Percentiles rank a stretch among this genome's conserved stretches.
These are phyloP conservation scores for human DNA, from an alignment of 2,113 vertebrate genomes.

Conservation along the genomic window DNA sequence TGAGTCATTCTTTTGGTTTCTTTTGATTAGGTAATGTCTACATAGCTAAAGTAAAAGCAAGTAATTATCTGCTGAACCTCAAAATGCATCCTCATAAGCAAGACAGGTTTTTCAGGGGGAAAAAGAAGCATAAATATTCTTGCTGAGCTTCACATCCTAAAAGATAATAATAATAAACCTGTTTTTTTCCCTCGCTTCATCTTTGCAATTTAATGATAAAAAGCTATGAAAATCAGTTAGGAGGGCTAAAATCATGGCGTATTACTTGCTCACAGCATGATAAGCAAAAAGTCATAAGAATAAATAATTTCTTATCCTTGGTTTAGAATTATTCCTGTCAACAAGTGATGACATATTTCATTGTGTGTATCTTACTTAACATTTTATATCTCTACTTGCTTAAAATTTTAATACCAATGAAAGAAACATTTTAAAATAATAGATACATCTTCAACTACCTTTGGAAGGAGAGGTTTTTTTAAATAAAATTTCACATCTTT, in stretches of 20 bases:
- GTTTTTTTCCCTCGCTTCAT: background rate
- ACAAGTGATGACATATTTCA: background rate
- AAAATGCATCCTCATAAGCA: background rate
- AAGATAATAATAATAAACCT: background rate
- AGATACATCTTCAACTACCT: background rate
- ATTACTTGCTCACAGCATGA: background rate
- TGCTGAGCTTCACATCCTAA: background rate
- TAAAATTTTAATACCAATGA: constrained; percentile 24
- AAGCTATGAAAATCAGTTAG: background rate
- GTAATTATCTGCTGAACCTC: background rate
- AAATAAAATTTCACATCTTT: background rate
- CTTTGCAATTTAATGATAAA: background rate
- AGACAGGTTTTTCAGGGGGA: background rate
- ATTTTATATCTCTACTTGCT: background rate
- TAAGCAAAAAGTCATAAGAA: background rate
- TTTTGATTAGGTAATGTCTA: background rate
- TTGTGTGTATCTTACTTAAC: background rate
- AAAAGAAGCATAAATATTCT: background rate
- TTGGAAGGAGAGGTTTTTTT: background rate
- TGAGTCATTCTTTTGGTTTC: background rate
- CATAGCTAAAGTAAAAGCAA: background rate
- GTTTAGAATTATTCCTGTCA: background rate
- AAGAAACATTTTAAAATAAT: background rate
- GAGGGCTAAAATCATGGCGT: background rate
- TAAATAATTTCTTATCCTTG: constrained; percentile 31